Evolutionary conservation across 1,140 invertebrate genomes (phyloP).

Genomic region (Micrasema longulum): DNA sequence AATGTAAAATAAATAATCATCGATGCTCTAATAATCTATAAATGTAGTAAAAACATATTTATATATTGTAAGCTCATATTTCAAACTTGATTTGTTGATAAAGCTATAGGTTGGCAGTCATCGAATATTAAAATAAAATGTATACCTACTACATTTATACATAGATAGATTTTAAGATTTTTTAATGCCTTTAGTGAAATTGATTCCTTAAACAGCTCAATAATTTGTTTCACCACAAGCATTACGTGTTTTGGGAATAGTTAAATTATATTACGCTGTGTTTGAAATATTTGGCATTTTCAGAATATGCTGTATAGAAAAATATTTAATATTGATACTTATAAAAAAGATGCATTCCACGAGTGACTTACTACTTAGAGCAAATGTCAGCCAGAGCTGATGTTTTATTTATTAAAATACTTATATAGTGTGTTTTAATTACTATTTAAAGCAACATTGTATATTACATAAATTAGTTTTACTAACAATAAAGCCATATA

Average conservation of each 20-base stretch:
- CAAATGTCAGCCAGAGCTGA: slow-evolving; percentile 4
- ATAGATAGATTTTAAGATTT: too few species aligned
- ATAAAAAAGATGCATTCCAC: slow-evolving; percentile 41
- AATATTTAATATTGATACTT: slow-evolving; percentile 21
- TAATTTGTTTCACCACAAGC: too few species aligned
- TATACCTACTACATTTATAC: too few species aligned
- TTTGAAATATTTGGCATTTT: too few species aligned
- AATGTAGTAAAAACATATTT: too few species aligned
- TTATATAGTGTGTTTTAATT: neutral
- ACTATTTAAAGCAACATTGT: slow-evolving; percentile 8
- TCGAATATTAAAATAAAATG: slow-evolving; percentile 14
- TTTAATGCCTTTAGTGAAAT: too few species aligned
- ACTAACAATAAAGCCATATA: slow-evolving; percentile 34
- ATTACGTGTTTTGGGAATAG: too few species aligned
- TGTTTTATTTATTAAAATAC: neutral
- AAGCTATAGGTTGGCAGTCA: slow-evolving; percentile 11
- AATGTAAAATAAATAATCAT: neutral
- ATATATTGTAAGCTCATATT: too few species aligned
- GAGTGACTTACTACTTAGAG: slow-evolving; percentile 41
- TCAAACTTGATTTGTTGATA: slow-evolving; percentile 2
- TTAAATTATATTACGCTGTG: too few species aligned
- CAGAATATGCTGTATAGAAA: neutral
- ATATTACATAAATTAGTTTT: slow-evolving; percentile 1
- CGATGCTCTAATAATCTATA: neutral
- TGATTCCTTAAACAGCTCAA: too few species aligned